These are phyloP conservation scores for Planococcus citri DNA, from an alignment of 1,140 invertebrate genomes.

Conservation along the genomic window DNA sequence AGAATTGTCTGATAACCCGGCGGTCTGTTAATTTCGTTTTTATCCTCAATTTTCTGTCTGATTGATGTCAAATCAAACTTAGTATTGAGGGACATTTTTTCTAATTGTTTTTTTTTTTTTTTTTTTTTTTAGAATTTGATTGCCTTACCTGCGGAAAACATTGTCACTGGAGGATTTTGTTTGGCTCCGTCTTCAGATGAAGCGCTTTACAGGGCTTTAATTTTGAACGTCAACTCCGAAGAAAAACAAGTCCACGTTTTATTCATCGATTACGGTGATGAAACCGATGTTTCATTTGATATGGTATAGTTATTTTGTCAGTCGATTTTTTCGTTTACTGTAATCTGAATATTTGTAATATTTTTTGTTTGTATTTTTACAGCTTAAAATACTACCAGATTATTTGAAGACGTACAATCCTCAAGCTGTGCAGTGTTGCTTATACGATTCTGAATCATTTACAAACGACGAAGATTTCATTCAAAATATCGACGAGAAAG, in stretches of 20 bases:
- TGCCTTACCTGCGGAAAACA: constrained; percentile 4
- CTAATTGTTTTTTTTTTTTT: neutral
- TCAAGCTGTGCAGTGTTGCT: constrained; percentile 15
- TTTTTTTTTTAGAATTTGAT: neutral
- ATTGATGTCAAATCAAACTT: too few relatives aligned
- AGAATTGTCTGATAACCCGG: neutral
- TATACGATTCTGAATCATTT: constrained; percentile 13
- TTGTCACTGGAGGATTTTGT: constrained; percentile 37
- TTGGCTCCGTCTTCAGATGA: constrained; percentile 44
- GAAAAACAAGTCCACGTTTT: constrained; percentile 28
- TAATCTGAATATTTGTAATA: neutral
- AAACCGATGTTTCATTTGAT: constrained; percentile 32
- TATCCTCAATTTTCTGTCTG: too few relatives aligned
- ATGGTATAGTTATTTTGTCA: constrained; percentile 24
- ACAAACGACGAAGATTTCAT: constrained; percentile 30
- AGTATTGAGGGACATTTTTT: too few relatives aligned
- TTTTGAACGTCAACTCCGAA: constrained; percentile 11
- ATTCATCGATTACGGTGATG: constrained; percentile 44
- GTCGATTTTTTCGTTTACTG: neutral
- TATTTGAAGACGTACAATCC: constrained; percentile 30
- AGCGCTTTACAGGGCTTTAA: constrained; percentile 40
- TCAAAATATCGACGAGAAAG: constrained; percentile 28
- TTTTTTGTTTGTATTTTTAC: neutral
- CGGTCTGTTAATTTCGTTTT: constrained; percentile 9
- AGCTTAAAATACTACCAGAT: constrained; percentile 34